Conservation (phyloP, 2,113 vertebrate genomes). For the Bombycilla garrulus region DNA sequence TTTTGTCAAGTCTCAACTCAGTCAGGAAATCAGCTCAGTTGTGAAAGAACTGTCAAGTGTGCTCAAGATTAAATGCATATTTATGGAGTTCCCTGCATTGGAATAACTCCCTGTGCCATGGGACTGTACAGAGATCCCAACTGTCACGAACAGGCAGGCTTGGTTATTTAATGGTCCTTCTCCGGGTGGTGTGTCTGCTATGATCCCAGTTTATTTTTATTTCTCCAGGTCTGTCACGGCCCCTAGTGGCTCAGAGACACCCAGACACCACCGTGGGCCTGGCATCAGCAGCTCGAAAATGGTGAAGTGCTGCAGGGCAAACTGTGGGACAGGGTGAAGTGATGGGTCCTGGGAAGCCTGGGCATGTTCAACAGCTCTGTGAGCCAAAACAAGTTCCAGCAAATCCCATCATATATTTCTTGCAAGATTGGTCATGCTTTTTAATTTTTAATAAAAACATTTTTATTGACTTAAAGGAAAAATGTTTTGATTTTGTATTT, state of each 20-base stretch:
- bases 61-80: neutral
- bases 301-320: neutral
- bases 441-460: neutral
- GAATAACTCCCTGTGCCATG: neutral
- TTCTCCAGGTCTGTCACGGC: neutral
- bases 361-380: neutral
- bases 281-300: neutral
- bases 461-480: neutral
- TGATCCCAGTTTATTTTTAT: neutral
- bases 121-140: neutral
- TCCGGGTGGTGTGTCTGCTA: neutral
- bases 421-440: neutral
- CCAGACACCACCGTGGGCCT: neutral
- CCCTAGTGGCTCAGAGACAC: slow-evolving; percentile 17
- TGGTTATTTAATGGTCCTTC: neutral
- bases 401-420: neutral
- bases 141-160: neutral
- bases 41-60: neutral
- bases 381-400: slow-evolving; percentile 10
- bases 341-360: neutral
- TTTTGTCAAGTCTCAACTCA: slow-evolving; percentile 5
- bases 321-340: neutral
- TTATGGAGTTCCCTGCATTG: neutral
- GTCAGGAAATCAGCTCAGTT: slow-evolving; percentile 1
- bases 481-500: neutral